Evolutionary conservation across 2,888 invertebrate genomes (phyloP), one percentile per base, ranked within the genome.

Genomic region (Dione juno): DNA sequence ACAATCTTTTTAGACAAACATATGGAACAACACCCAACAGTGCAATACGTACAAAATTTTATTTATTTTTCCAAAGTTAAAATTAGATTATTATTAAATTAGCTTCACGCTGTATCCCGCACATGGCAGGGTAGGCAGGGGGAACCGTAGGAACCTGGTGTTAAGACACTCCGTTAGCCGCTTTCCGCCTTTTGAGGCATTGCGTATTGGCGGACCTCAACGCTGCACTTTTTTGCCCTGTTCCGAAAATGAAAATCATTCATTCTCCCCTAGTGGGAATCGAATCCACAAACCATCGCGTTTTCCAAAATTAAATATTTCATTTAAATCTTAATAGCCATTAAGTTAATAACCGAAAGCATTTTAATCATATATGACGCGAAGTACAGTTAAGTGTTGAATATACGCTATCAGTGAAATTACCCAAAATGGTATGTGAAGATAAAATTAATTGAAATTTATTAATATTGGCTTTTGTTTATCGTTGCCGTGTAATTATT

Each of bases 391-490:
- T 57, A 19, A 40, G 57, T 40, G 37, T 57, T 11, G 16, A 16
- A 57, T 13, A 57, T 16, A 57, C 37, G 57, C 16, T 37, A 40
- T 57, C 57, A 40, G 37, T 16, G 57, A 57, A 16, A 40, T 57
- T 57, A 57, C 57, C 54, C 57, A 57, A 57, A 57, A 40, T 16
- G 37, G 57, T 57, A 7, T 11, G 16, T 10, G 37, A 7, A 57
- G 57, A 57, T 57, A 37, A 57, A 57, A 57, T 57, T 57, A 57
- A 57, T 57, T 57, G 16, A 57, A 57, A 19, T 57, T 57, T 57
- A 57, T 57, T 57, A 57, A 37, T 57, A 57, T 57, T 37, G 57
- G 57, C 11, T 16, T 57, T 57, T 57, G 57, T 57, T 37, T 37
- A 50, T 50, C 50, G 21, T 11, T 50, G 48, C n/a, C 21, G 50